Evolutionary conservation across 2,888 invertebrate genomes (phyloP).

Genomic region (Parthenolecanium corni): DNA sequence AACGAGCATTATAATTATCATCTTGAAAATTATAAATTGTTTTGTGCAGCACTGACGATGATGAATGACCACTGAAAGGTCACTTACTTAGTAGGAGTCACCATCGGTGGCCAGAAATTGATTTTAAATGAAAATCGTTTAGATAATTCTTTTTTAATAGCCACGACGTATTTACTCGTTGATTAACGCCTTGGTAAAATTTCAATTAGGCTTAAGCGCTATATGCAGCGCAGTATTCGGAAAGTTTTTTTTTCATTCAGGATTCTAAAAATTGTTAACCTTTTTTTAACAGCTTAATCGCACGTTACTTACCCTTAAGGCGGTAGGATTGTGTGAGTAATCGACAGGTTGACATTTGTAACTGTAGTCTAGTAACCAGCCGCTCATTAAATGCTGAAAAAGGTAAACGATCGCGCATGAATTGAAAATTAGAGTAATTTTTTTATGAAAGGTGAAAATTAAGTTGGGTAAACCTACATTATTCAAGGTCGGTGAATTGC

Average conservation of each 20-base stretch:
- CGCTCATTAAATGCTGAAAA: constrained; percentile 76
- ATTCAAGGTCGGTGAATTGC: background rate
- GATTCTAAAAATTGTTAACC: background rate
- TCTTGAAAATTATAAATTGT: no score
- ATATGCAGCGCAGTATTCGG: background rate
- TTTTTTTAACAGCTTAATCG: no score
- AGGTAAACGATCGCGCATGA: background rate
- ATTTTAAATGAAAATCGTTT: no score
- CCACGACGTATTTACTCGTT: no score
- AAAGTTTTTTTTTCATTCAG: background rate
- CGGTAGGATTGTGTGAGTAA: constrained; percentile 71
- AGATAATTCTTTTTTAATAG: no score
- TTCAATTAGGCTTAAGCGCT: background rate
- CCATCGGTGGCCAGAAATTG: no score
- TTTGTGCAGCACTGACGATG: no score
- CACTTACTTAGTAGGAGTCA: no score
- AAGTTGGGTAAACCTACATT: background rate
- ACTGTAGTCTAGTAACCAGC: constrained; percentile 87
- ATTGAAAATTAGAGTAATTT: background rate
- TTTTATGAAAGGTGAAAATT: background rate
- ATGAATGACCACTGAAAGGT: no score
- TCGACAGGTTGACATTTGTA: constrained; percentile 88
- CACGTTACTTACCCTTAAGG: constrained; percentile 60
- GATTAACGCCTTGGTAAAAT: no score
- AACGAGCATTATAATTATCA: no score